Conservation (phyloP, 35 echinoderm and acorn worm genomes). For the Lytechinus pictus region DNA sequence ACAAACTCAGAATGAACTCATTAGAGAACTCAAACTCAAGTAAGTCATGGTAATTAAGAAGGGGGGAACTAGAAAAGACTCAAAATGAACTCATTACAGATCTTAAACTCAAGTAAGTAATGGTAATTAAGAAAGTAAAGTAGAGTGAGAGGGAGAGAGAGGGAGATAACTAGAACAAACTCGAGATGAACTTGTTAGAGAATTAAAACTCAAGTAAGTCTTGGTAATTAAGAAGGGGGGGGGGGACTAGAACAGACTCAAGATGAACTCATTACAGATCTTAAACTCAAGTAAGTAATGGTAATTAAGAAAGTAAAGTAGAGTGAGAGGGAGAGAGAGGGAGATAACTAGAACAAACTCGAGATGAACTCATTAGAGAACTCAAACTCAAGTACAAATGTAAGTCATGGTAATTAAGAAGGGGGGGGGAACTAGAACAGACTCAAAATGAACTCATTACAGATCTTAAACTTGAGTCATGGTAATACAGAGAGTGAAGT, state of each 20-base stretch:
- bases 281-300: not conserved
- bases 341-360: slow-evolving; percentile 79
- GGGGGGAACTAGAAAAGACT: too few species aligned
- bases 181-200: slow-evolving; percentile 90
- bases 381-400: too few species aligned
- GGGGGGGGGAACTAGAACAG: too few species aligned
- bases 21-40: slow-evolving; percentile 93
- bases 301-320: not conserved
- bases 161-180: slow-evolving; percentile 77
- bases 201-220: slow-evolving; percentile 85
- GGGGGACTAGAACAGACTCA: too few species aligned
- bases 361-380: slow-evolving; percentile 87
- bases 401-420: not conserved
- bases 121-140: not conserved
- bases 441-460: too few species aligned
- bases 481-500: not conserved
- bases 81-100: too few species aligned
- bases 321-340: not conserved
- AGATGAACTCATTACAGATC: too few species aligned
- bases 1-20: slow-evolving; percentile 98
- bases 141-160: not conserved
- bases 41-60: not conserved
- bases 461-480: not conserved
- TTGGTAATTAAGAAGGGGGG: not conserved
- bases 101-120: not conserved